Conservation (phyloP, 2,797 vertebrate species). For the Naso thynnoides region DNA sequence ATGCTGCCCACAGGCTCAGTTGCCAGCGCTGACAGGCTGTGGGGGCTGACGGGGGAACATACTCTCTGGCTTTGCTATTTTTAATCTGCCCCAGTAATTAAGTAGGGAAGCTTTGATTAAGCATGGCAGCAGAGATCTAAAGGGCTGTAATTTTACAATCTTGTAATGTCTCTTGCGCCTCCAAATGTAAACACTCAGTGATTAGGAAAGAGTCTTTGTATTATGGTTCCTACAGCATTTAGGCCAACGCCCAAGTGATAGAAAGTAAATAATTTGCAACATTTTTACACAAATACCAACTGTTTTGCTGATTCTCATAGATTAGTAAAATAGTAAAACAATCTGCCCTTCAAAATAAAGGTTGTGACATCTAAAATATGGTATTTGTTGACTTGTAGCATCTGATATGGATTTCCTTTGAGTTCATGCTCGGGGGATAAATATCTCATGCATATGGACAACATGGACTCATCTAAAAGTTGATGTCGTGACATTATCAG, state of each 20-base stretch:
- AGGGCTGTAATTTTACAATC: constrained; percentile 32
- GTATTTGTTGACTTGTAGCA: too few species aligned
- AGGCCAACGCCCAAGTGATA: constrained; percentile 1
- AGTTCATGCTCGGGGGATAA: too few species aligned
- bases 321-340: background rate
- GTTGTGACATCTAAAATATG: too few species aligned
- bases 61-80: constrained; percentile 60
- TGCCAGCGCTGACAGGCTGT: constrained; percentile 60
- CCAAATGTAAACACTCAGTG: constrained; percentile 18
- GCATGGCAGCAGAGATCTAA: constrained; percentile 40
- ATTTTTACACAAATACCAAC: background rate
- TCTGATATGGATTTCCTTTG: too few species aligned
- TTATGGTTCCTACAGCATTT: background rate
- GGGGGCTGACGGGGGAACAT: constrained; percentile 52
- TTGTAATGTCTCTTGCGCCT: background rate
- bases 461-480: too few species aligned
- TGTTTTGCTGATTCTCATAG: background rate
- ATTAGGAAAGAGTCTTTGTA: constrained; percentile 11
- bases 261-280: background rate
- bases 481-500: too few species aligned
- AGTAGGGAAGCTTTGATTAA: constrained; percentile 55
- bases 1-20: constrained; percentile 65
- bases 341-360: too few species aligned
- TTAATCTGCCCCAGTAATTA: constrained; percentile 72
- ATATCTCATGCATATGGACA: too few species aligned